Evolutionary conservation across 1,140 invertebrate genomes (phyloP).

Genomic region (Lithobius niger): DNA sequence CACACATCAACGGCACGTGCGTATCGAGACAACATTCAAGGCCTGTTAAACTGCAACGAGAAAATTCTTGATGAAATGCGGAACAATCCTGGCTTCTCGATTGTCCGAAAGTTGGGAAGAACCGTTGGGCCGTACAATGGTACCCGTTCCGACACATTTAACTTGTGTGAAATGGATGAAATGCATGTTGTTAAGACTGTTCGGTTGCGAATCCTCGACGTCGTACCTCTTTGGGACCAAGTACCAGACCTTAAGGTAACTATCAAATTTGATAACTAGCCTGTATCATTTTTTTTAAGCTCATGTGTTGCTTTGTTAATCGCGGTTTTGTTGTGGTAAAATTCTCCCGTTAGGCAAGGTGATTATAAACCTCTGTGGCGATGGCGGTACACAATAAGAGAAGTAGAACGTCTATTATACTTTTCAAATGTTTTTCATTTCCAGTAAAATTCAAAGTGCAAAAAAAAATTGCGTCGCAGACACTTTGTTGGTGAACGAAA

Average conservation of each 20-base stretch:
- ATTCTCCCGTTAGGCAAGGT: no score
- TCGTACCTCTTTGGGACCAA: not conserved
- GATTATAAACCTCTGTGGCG: no score
- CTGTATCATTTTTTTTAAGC: no score
- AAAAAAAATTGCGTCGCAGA: no score
- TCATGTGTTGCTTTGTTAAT: no score
- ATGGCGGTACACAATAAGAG: no score
- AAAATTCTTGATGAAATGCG: not conserved
- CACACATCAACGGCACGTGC: not conserved
- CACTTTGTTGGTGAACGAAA: no score
- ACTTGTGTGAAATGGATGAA: not conserved
- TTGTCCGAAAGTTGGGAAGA: not conserved
- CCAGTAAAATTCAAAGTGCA: no score
- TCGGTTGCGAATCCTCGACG: not conserved
- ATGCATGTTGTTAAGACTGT: not conserved
- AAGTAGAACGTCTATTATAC: no score
- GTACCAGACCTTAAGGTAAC: not conserved
- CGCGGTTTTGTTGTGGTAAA: no score
- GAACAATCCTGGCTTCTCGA: not conserved
- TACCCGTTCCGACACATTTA: not conserved
- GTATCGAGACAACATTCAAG: not conserved
- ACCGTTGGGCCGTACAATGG: not conserved
- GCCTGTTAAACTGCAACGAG: not conserved
- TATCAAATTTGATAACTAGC: no score
- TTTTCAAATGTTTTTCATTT: no score